Conservation (phyloP, 1,140 invertebrate genomes). For the Notospermus geniculatus region DNA sequence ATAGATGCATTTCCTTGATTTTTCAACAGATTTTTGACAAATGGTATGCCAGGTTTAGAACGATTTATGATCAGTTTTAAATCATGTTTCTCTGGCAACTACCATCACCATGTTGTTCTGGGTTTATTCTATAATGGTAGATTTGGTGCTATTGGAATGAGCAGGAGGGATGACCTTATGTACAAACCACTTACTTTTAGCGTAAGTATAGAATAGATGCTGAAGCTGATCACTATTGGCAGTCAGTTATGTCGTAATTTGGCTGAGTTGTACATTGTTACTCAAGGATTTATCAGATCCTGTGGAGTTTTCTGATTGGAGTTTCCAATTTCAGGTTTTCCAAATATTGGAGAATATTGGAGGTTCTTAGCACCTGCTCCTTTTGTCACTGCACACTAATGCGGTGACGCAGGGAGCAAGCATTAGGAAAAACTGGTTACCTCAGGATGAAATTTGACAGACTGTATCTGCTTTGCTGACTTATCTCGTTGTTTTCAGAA, state of each 20-base stretch:
- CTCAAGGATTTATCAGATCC: background rate
- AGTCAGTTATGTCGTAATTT: background rate
- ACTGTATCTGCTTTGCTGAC: too few species aligned
- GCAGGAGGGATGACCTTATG: conserved; percentile 55
- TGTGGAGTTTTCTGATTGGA: too few species aligned
- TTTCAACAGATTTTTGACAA: conserved; percentile 41
- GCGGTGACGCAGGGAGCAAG: too few species aligned
- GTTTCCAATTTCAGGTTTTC: background rate
- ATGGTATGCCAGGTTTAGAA: conserved; percentile 51
- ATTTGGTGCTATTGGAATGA: conserved; percentile 57
- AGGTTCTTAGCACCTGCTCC: background rate
- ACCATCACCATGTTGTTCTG: conserved; percentile 56
- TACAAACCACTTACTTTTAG: conserved; percentile 53
- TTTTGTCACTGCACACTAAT: too few species aligned
- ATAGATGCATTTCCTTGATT: background rate
- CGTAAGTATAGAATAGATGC: too few species aligned
- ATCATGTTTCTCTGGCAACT: conserved; percentile 42
- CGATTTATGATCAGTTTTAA: conserved; percentile 57
- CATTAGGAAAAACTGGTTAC: too few species aligned
- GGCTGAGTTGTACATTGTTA: background rate
- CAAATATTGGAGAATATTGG: background rate
- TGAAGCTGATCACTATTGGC: too few species aligned
- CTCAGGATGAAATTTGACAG: too few species aligned
- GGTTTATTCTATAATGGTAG: conserved; percentile 50
- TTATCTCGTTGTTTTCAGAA: conserved; percentile 38